Conservation (phyloP, 1,140 invertebrate genomes). For the Sinonovacula constricta region DNA sequence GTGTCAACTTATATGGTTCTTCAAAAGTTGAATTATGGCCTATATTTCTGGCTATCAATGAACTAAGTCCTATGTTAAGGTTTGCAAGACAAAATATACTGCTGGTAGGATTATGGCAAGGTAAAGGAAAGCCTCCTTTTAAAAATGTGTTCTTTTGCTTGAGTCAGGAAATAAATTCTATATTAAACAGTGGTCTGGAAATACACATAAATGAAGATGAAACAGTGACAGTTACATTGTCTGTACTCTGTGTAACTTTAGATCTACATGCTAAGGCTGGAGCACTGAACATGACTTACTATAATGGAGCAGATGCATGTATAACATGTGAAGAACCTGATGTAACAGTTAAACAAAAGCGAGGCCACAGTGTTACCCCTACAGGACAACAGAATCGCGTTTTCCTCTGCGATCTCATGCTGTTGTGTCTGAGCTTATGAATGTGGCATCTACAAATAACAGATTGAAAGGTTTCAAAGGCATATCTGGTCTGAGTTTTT, state of each 20-base stretch:
- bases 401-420: constrained; percentile 3
- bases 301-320: constrained; percentile 50
- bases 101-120: constrained; percentile 46
- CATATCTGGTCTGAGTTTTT: constrained; percentile 9
- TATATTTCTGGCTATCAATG: constrained; percentile 53
- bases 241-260: constrained; percentile 11
- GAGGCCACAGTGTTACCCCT: constrained; percentile 50
- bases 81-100: constrained; percentile 54
- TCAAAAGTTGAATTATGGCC: constrained; percentile 57
- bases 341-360: constrained; percentile 41
- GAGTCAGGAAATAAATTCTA: constrained; percentile 31
- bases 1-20: constrained; percentile 52
- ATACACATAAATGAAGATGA: constrained; percentile 8
- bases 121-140: constrained; percentile 54
- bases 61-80: constrained; percentile 41
- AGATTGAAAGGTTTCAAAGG: constrained; percentile 40
- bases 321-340: constrained; percentile 53
- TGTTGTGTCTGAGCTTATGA: constrained; percentile 12
- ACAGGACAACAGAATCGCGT: constrained; percentile 18
- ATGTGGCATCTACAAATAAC: constrained; percentile 10
- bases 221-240: constrained; percentile 21
- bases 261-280: constrained; percentile 51
- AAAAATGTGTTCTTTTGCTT: constrained; percentile 27
- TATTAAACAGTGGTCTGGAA: constrained; percentile 22
- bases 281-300: constrained; percentile 53